phyloP scores from a whole-genome alignment of 2,113 vertebrate genomes.

The Pollachius pollachius region DNA sequence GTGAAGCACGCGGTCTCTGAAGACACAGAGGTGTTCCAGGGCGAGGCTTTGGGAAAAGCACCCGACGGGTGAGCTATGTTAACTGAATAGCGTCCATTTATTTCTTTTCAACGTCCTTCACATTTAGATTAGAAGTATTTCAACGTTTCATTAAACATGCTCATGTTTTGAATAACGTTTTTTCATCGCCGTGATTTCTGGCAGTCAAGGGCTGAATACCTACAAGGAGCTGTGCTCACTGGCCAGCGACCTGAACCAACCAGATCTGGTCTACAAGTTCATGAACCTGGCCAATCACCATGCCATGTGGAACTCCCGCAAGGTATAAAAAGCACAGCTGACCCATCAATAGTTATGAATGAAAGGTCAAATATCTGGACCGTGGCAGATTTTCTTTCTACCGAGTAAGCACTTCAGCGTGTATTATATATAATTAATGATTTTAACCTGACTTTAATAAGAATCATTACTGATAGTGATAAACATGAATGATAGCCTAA shows the following conservation, averaged over 20 bases:
- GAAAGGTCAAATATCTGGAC: no score
- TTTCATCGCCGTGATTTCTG: background rate
- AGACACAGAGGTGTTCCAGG: slow-evolving; percentile 94
- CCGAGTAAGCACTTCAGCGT: no score
- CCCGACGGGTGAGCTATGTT: slow-evolving; percentile 86
- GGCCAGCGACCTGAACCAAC: slow-evolving; percentile 97
- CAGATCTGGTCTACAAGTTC: slow-evolving; percentile 97
- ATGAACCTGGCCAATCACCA: slow-evolving; percentile 99
- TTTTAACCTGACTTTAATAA: no score
- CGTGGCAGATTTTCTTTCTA: no score
- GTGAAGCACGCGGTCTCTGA: slow-evolving; percentile 86
- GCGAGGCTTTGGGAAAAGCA: slow-evolving; percentile 87
- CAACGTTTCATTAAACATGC: no score
- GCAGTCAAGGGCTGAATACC: slow-evolving; percentile 91
- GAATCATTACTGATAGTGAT: no score
- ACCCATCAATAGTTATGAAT: background rate
- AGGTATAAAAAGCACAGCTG: slow-evolving; percentile 74
- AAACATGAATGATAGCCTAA: no score
- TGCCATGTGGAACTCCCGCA: slow-evolving; percentile 98
- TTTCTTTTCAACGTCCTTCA: no score
- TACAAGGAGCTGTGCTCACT: slow-evolving; percentile 98
- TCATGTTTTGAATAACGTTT: no score
- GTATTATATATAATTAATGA: no score
- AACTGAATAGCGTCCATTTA: no score
- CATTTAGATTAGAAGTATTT: no score